phyloP scores from a whole-genome alignment of 2,113 vertebrate genomes.

The Barnardius zonarius region DNA sequence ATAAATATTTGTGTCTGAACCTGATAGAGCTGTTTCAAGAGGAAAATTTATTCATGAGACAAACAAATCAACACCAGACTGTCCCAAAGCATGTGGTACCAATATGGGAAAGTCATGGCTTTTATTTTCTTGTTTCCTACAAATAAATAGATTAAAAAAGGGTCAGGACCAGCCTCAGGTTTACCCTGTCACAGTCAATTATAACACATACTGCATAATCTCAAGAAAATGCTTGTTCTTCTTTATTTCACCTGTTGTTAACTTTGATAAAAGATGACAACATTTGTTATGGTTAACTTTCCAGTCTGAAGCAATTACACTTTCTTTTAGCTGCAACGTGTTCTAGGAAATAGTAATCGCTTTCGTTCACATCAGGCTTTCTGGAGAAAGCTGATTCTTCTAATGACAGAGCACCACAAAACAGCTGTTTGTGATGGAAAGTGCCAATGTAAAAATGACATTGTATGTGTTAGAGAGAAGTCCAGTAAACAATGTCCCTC shows the following conservation, averaged over 20 bases:
- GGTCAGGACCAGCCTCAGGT: conserved; percentile 33
- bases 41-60: neutral
- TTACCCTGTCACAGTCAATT: conserved; percentile 26
- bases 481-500: neutral
- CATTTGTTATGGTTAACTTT: conserved; percentile 44
- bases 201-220: neutral
- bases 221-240: neutral
- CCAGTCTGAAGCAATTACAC: conserved; percentile 14
- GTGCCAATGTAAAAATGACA: neutral
- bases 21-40: neutral
- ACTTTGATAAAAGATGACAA: conserved; percentile 50
- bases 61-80: neutral
- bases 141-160: neutral
- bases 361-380: conserved; percentile 10
- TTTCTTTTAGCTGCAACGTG: neutral
- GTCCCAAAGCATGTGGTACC: neutral
- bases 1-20: neutral
- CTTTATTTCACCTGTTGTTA: conserved; percentile 52
- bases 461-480: neutral
- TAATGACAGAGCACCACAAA: neutral
- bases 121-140: neutral
- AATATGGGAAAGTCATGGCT: neutral
- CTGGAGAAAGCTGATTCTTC: neutral
- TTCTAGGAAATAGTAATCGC: conserved; percentile 20
- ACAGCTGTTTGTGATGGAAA: neutral